Percentiles rank a stretch among this genome's conserved stretches.
These are phyloP conservation scores for Acanthurus lineatus DNA, from an alignment of 2,797 vertebrate genomes.

Conservation along the genomic window DNA sequence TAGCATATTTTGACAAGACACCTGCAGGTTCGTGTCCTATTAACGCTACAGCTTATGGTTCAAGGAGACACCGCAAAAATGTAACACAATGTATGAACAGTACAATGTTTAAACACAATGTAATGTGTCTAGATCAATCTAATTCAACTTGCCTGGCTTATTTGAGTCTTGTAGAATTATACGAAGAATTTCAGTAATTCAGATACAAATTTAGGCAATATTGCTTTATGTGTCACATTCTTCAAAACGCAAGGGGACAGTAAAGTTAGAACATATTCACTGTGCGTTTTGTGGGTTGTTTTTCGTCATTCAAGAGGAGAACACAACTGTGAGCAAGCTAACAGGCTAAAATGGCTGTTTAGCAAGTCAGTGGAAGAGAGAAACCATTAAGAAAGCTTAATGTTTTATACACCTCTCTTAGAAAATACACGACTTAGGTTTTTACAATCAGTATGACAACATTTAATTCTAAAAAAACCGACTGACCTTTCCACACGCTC, in stretches of 20 bases:
- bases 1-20: too few relatives aligned
- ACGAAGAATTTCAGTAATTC: accelerated
- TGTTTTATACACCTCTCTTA: accelerated
- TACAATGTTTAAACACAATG: too few relatives aligned
- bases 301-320: neutral
- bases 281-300: neutral
- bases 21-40: too few relatives aligned
- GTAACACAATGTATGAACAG: too few relatives aligned
- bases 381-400: accelerated
- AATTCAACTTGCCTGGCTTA: accelerated
- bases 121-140: too few relatives aligned
- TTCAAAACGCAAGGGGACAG: accelerated
- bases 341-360: neutral
- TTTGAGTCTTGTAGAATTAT: neutral
- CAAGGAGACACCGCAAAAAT: too few relatives aligned
- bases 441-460: neutral
- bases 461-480: conserved; percentile 9
- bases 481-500: conserved; percentile 83
- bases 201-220: accelerated
- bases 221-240: accelerated
- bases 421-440: accelerated
- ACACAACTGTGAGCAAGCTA: conserved; percentile 2
- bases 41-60: too few relatives aligned
- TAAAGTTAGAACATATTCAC: neutral
- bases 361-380: accelerated